Conservation (phyloP, 2,113 vertebrate genomes). For the Henicopernis longicauda region DNA sequence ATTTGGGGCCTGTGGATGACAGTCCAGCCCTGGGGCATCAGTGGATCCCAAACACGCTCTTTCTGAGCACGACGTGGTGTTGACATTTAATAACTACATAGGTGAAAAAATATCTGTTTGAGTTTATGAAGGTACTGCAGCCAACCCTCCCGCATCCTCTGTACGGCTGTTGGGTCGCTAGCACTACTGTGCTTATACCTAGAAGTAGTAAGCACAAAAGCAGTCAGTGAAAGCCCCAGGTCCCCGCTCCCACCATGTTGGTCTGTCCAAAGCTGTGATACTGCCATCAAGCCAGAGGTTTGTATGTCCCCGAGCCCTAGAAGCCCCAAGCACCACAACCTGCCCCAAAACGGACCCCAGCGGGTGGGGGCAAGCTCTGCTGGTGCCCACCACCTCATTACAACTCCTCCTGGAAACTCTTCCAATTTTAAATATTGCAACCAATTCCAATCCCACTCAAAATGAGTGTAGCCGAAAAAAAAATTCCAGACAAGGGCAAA, state of each 20-base stretch:
- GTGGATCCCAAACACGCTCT: not conserved
- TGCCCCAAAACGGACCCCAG: rapidly evolving
- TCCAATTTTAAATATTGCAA: not conserved
- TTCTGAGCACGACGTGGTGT: not conserved
- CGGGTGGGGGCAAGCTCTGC: rapidly evolving
- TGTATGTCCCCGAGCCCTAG: not conserved
- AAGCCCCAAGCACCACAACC: rapidly evolving
- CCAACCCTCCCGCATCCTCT: not conserved
- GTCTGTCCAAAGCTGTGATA: not conserved
- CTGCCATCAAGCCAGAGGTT: not conserved
- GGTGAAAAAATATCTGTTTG: not conserved
- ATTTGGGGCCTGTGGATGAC: not conserved
- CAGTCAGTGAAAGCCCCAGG: not conserved
- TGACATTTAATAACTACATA: not conserved
- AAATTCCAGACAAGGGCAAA: not conserved
- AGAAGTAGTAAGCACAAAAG: not conserved
- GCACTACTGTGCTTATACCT: not conserved
- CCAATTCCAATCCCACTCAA: not conserved
- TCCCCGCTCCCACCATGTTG: rapidly evolving
- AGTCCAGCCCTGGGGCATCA: not conserved
- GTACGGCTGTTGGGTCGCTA: rapidly evolving
- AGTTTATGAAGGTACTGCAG: not conserved
- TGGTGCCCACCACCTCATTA: not conserved
- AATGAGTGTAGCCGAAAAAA: not conserved
- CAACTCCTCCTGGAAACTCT: not conserved